Evolutionary conservation across 1,140 invertebrate species (phyloP).

Genomic region (Nomia melanderi): DNA sequence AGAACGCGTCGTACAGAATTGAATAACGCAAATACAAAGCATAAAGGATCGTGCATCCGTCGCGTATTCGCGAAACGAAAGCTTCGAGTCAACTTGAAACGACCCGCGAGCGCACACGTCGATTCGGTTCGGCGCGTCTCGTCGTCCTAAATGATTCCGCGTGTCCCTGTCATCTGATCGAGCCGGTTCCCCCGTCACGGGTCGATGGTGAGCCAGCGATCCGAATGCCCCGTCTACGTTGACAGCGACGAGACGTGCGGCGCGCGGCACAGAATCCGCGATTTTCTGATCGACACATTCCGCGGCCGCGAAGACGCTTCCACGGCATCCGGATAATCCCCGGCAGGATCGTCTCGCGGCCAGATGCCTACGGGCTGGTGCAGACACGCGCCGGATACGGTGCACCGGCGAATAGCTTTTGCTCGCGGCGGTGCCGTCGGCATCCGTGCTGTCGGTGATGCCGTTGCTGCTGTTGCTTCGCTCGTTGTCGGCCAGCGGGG

Average conservation of each 20-base stretch:
- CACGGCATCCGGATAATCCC: conserved; percentile 52
- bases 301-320: conserved; percentile 41
- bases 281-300: conserved; percentile 45
- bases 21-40: too few species aligned
- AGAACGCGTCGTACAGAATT: too few species aligned
- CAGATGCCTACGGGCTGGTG: conserved; percentile 39
- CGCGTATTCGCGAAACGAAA: too few species aligned
- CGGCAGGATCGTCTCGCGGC: conserved; percentile 44
- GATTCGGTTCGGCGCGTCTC: too few species aligned
- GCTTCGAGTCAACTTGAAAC: too few species aligned
- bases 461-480: conserved; percentile 39
- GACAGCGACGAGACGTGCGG: not conserved
- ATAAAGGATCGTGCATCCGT: too few species aligned
- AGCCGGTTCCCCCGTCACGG: not conserved
- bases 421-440: conserved; percentile 36
- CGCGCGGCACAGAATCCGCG: conserved; percentile 10
- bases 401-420: conserved; percentile 54
- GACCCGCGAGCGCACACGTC: too few species aligned
- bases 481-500: conserved; percentile 54
- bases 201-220: not conserved
- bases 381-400: conserved; percentile 48
- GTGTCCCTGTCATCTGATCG: not conserved
- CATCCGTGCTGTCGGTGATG: conserved; percentile 32
- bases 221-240: not conserved
- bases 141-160: too few species aligned